A percentile compares a stretch with the other conserved stretches of the same genome.
Conservation (phyloP, 2,888 invertebrate genomes). For the Protula sp. region DNA sequence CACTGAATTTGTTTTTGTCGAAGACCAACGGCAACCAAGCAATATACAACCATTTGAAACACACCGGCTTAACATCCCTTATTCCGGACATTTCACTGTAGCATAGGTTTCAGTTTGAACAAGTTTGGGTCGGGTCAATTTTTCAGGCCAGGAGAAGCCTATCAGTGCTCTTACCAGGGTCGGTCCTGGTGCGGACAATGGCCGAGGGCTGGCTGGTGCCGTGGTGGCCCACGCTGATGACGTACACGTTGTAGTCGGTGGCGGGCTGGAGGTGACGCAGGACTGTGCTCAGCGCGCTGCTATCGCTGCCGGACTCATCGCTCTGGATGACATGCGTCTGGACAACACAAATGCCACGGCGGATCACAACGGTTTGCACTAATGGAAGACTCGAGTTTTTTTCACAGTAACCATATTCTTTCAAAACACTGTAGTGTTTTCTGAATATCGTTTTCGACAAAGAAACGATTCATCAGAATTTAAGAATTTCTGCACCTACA, state of each 20-base stretch:
- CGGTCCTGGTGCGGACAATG: constrained; percentile 1
- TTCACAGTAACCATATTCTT: no score
- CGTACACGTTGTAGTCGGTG: neutral
- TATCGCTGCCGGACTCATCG: neutral
- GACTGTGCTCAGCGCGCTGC: neutral
- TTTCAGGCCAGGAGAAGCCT: no score
- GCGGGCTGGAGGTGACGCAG: neutral
- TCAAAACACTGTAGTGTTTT: no score
- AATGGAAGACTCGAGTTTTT: no score
- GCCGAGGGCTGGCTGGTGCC: constrained; percentile 5
- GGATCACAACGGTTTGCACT: no score
- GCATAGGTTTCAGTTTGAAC: neutral
- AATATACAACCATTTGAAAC: neutral
- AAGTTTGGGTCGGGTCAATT: no score
- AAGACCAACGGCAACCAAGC: no score
- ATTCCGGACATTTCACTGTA: neutral
- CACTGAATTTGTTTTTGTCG: no score
- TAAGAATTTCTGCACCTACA: neutral
- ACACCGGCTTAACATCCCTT: neutral
- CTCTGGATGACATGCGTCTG: neutral
- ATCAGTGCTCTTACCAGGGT: no score
- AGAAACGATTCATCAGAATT: no score
- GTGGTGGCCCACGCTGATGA: neutral
- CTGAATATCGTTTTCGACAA: no score
- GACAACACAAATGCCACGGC: no score